Evolutionary conservation across 2,113 vertebrate genomes (phyloP), one percentile per base, ranked within the genome.

Genomic region (Marmota monax): DNA sequence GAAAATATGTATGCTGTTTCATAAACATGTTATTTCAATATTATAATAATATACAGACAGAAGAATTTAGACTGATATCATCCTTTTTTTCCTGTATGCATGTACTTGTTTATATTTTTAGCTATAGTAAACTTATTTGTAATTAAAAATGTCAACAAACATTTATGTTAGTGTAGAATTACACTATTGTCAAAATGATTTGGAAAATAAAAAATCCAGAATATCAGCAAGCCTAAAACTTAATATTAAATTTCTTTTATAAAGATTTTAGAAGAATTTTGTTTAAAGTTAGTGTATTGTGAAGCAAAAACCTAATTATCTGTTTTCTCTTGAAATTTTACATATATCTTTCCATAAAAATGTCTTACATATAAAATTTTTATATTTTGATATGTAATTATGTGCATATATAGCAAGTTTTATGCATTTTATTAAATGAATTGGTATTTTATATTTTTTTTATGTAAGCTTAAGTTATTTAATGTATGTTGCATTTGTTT

Each of bases 401-500:
- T 94, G 8, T 96, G 65, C 29, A 96, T 85, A 84, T 97, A 37
- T 92, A 53, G 45, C 13, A 93, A 76, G 22, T 86, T 93, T 96
- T 85, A 87, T 83, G 39, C 7, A 88, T 74, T 92, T 96, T 94
- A 79, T 83, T 84, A 25, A 42, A 27, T 90, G 32, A 94, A 69
- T 88, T 93, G n/a, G 1, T 88, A 78, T 74, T 92, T 94, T 95
- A 76, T 70, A 48, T 51, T 56, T 78, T 94, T 94, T 94, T 89
- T 95, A 29, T 94, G 51, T 83, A 84, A 82, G 45, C 22, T 92
- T 82, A 4, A 69, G 20, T 96, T 86, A 4, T 72, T 8, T 97
- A 93, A 92, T 77, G 86, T 42, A 84, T 91, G 53, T 80, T 96
- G 69, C 88, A 45, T 94, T 87, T 98, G 79, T 98, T 98, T 97